Conservation (phyloP, 2,113 vertebrate genomes). For the Sarotherodon lohbergeri region DNA sequence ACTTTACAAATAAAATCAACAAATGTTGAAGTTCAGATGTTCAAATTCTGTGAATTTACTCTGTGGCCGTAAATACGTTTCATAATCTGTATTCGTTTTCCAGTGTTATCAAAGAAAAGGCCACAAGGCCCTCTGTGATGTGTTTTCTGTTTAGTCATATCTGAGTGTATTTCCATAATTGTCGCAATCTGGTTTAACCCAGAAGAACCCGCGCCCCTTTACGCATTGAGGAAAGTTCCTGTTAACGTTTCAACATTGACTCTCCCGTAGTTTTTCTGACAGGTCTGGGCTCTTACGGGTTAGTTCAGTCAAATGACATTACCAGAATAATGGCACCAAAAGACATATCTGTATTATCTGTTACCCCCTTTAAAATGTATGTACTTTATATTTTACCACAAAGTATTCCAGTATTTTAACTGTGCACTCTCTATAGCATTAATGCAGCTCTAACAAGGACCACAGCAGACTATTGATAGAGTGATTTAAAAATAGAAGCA, state of each 20-base stretch:
- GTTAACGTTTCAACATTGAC: background rate
- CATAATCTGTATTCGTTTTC: background rate
- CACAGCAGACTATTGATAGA: background rate
- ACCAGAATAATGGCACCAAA: background rate
- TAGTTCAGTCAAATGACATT: slow-evolving; percentile 27
- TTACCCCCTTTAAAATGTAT: background rate
- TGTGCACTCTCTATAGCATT: background rate
- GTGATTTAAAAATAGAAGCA: background rate
- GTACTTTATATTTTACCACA: background rate
- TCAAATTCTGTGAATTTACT: background rate
- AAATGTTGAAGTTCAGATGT: background rate
- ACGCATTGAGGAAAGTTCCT: background rate
- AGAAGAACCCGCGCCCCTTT: background rate
- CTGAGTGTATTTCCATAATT: slow-evolving; percentile 37
- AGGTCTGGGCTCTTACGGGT: background rate
- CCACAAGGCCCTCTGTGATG: background rate
- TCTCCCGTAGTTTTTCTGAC: background rate
- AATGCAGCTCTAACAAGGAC: background rate
- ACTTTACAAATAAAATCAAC: background rate
- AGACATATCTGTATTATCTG: background rate
- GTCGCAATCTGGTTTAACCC: slow-evolving; percentile 13
- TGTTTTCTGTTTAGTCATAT: background rate
- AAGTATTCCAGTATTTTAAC: background rate
- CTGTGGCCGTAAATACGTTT: background rate
- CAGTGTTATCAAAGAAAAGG: background rate